phyloP scores from a whole-genome alignment of 2,888 invertebrate species.

The Cataglyphis altisquamis region DNA sequence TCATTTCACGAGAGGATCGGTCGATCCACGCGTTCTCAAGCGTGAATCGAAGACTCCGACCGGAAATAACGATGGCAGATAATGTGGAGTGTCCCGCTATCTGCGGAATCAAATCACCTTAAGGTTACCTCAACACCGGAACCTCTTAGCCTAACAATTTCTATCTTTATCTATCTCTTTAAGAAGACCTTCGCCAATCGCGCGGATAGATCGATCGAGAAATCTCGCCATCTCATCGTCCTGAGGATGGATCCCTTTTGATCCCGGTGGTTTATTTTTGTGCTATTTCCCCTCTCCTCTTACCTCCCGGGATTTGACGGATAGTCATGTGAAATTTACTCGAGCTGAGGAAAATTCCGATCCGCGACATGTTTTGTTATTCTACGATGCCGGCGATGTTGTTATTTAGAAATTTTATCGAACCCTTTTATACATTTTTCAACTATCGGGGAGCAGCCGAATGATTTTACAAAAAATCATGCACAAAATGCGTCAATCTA shows the following conservation, averaged over 20 bases:
- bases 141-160: slow-evolving; percentile 78
- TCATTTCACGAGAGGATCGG: slow-evolving; percentile 62
- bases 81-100: slow-evolving; percentile 76
- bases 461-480: slow-evolving; percentile 3
- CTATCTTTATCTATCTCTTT: slow-evolving; percentile 63
- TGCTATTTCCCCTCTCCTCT: neutral
- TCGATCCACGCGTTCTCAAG: slow-evolving; percentile 57
- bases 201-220: slow-evolving; percentile 66
- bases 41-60: slow-evolving; percentile 71
- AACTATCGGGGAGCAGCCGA: slow-evolving; percentile 12
- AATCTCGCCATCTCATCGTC: slow-evolving; percentile 69
- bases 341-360: slow-evolving; percentile 37
- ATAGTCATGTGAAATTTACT: slow-evolving; percentile 46
- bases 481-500: neutral
- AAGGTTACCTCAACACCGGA: slow-evolving; percentile 75
- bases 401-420: slow-evolving; percentile 49
- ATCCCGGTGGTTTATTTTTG: slow-evolving; percentile 39
- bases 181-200: slow-evolving; percentile 41
- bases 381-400: slow-evolving; percentile 26
- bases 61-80: slow-evolving; percentile 83
- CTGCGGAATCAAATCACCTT: slow-evolving; percentile 82
- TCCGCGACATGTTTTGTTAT: slow-evolving; percentile 44
- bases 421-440: slow-evolving; percentile 13
- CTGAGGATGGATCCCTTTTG: slow-evolving; percentile 41
- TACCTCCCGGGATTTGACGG: slow-evolving; percentile 1